Evolutionary conservation across 2,888 invertebrate species (phyloP), one percentile per base, ranked within the genome.

Genomic region (Coecobrya sp.): DNA sequence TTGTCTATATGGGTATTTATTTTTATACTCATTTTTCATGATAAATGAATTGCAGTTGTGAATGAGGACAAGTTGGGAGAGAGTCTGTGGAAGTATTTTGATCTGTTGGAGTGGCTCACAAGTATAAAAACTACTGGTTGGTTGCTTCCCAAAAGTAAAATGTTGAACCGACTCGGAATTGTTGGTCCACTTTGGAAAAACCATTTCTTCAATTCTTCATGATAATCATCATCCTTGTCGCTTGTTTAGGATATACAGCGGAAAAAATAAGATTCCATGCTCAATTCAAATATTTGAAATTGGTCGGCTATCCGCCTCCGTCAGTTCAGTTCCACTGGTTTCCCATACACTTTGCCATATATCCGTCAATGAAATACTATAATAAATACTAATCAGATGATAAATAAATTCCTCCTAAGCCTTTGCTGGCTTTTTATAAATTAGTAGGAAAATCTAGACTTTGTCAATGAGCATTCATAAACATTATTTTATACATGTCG

Each of bases 141-240:
- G 16, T 70, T 70, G 70, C 70, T 30, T 65, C 70, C 36, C 13
- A 70, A 70, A n/a, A 70, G n/a, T n/a, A 70, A 25, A 27, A n/a
- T n/a, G 5, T 70, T 70, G 16, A 27, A 11, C 65, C 27, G 19
- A 7, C 59, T 70, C 1, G 4, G 36, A 70, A n/a, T 36, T 36
- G 30, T n/a, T 70, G 36, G 70, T n/a, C 36, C 27, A 65, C 13
- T 65, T 65, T 65, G 27, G 4, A 8, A 65, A 13, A n/a, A 27
- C 5, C 10, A 7, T 25, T 11, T 65, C 27, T 25, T 27, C 27
- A 65, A 65, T 27, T 27, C 27, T 27, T 27, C 1, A 27, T 25
- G 25, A 65, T 65, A 1, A 59, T 59, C 7, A 59, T 2, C 1
- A 59, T 59, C 59, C 19, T 22, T 22, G 36, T 36, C 36, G 36